Evolutionary conservation across 2,113 vertebrate species (phyloP), one percentile per base, ranked within the genome.

Genomic region (Ophthalmolycus amberensis): DNA sequence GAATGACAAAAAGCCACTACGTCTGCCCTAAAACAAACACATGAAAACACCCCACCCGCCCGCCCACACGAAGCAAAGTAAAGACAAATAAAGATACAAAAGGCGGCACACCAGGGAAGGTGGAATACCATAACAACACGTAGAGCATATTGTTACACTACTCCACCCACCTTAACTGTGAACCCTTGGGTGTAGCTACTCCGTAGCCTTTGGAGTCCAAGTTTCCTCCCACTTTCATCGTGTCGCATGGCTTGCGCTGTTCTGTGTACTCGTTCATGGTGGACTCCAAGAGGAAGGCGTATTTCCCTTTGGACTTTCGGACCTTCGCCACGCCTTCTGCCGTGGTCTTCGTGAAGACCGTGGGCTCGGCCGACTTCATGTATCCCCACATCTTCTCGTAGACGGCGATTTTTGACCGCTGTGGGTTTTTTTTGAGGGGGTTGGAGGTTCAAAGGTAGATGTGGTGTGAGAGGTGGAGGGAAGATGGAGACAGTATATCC

Each of bases 101-200:
- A 95, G 96, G 94, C 95, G 96, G 97, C 96, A 96, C 98, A 96
- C 97, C 98, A 99, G 97, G 98, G 98, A 97, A 96, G 98, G 98
- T 99, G 98, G 98, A 99, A 99, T 98, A 99, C 96, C 98, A 99
- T 99, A 99, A 99, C 98, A 99, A 99, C 97, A 98, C 96, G 94
- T 96, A 89, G 34, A 14, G 93, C 95, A 96, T 97, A 99, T 99
- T 99, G 98, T 99, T 99, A 99, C 98, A 99, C 97, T 99, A 99
- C 97, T 97, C 98, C 98, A 99, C 98, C 98, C 97, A 99, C 98
- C 98, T 99, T 99, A 99, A 99, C 98, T 97, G 97, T 97, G 98
- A 99, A 95, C 97, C 97, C 97, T 99, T 99, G 95, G 98, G 98
- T 83, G 98, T 99, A 78, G 98, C 98, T 93, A 99, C 97, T 91